Conservation (phyloP, 2,888 invertebrate species). For the Sinodicranocentrus sp. region DNA sequence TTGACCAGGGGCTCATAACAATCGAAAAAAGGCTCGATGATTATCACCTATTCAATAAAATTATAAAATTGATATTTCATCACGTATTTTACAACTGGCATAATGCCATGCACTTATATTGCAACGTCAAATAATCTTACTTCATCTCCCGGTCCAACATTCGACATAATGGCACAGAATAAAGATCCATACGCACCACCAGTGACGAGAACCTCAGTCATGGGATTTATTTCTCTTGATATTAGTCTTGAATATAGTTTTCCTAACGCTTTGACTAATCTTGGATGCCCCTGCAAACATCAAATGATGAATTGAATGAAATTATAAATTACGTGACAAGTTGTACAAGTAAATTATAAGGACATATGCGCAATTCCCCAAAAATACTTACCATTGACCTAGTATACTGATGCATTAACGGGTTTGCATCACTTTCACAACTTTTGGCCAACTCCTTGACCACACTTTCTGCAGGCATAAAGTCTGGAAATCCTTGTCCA, state of each 20-base stretch:
- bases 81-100: background rate
- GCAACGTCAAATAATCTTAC: constrained; percentile 49
- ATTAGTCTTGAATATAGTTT: constrained; percentile 91
- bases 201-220: constrained; percentile 92
- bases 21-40: constrained; percentile 75
- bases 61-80: too few relatives aligned
- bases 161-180: constrained; percentile 87
- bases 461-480: constrained; percentile 86
- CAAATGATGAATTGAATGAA: constrained; percentile 16
- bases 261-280: constrained; percentile 89
- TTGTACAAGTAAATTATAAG: too few relatives aligned
- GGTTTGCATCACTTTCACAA: constrained; percentile 84
- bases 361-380: too few relatives aligned
- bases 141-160: constrained; percentile 74
- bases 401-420: constrained; percentile 93
- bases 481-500: constrained; percentile 83
- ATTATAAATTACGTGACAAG: too few relatives aligned
- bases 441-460: constrained; percentile 84
- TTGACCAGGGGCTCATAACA: constrained; percentile 79
- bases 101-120: background rate
- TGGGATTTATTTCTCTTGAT: constrained; percentile 87
- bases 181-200: constrained; percentile 97
- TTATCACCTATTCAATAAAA: constrained; percentile 70
- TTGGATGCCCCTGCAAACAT: constrained; percentile 91
- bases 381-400: constrained; percentile 90